Percentiles rank a stretch among this genome's conserved stretches.
These are phyloP conservation scores for Aphis gossypii DNA, from an alignment of 1,140 invertebrate genomes.

Conservation along the genomic window DNA sequence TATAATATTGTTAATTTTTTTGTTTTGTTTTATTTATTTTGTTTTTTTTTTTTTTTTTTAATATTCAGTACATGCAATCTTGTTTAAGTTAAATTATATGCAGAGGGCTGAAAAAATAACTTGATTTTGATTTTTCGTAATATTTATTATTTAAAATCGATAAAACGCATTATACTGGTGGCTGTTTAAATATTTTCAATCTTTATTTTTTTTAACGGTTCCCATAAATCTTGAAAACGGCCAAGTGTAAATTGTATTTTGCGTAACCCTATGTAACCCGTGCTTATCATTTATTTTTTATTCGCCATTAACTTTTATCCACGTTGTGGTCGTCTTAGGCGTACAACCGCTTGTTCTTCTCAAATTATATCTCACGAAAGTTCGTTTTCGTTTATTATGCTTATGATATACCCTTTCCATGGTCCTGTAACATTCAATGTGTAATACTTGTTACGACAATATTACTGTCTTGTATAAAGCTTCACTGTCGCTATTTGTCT, in stretches of 20 bases:
- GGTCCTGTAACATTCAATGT: neutral
- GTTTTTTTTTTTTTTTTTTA: neutral
- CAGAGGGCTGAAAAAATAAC: neutral
- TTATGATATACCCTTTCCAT: too few relatives aligned
- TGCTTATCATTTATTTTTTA: constrained; percentile 23
- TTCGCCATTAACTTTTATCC: neutral
- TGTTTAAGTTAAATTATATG: neutral
- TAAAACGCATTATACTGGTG: neutral
- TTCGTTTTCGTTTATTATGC: neutral
- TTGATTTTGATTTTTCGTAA: constrained; percentile 21
- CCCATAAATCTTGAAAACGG: neutral
- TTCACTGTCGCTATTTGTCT: neutral
- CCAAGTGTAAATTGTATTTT: neutral
- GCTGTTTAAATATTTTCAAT: neutral
- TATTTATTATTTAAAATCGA: constrained; percentile 8
- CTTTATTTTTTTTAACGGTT: neutral
- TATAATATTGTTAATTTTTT: neutral
- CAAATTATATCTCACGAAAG: neutral
- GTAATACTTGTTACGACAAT: neutral
- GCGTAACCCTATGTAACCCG: neutral
- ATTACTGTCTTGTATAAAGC: neutral
- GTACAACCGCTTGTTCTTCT: neutral
- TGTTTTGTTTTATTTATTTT: too few relatives aligned
- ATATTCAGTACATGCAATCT: constrained; percentile 6
- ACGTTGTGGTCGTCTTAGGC: neutral